Conservation (phyloP, 2,797 vertebrate species). For the Sebastes reedi region DNA sequence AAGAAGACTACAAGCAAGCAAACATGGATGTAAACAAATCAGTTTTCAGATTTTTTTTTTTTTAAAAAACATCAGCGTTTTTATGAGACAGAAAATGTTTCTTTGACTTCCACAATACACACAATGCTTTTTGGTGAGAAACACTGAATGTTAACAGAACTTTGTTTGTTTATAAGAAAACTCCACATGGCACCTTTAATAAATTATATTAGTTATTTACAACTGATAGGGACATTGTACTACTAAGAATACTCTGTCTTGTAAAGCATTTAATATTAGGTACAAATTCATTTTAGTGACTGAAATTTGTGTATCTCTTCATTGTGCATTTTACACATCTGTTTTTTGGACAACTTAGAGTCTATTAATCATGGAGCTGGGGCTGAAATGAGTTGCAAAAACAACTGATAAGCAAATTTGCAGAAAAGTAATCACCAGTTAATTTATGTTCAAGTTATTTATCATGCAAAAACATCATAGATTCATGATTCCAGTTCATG, state of each 20-base stretch:
- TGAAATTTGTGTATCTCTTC: neutral
- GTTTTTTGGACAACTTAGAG: neutral
- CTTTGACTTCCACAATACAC: neutral
- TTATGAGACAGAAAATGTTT: neutral
- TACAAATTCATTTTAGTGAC: neutral
- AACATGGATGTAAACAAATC: neutral
- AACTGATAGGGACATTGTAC: neutral
- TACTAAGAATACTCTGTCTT: neutral
- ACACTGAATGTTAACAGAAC: neutral
- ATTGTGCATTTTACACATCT: neutral
- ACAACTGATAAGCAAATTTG: neutral
- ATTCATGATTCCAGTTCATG: neutral
- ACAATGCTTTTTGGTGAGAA: neutral
- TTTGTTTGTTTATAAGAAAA: neutral
- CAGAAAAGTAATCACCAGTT: neutral
- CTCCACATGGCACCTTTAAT: neutral
- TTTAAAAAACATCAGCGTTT: neutral
- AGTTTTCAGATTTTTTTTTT: neutral
- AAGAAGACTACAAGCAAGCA: neutral
- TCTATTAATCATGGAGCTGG: neutral
- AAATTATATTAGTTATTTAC: neutral
- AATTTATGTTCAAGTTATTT: neutral
- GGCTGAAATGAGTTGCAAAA: neutral
- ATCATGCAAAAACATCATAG: neutral
- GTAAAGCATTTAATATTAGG: neutral